Conservation (phyloP, 2,797 vertebrate species). For the Synaphobranchus kaupii region DNA sequence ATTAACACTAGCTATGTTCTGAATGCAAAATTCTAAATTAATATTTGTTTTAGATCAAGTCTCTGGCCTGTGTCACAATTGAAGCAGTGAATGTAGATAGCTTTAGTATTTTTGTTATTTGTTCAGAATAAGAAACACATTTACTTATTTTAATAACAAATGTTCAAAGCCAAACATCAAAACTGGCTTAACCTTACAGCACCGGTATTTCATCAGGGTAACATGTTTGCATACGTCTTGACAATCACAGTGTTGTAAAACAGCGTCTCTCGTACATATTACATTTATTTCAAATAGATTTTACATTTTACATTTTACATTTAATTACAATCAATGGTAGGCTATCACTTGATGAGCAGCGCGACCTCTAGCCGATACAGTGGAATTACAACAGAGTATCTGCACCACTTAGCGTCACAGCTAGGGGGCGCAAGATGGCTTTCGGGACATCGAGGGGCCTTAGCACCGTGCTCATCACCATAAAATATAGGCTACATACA, state of each 20-base stretch:
- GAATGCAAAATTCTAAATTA: not conserved
- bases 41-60: not conserved
- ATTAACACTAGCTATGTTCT: not conserved
- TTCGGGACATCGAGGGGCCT: not conserved
- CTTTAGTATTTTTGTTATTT: too few relatives aligned
- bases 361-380: not conserved
- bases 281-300: too few relatives aligned
- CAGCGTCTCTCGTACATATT: too few relatives aligned
- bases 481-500: not conserved
- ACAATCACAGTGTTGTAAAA: too few relatives aligned
- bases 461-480: not conserved
- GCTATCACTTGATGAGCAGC: not conserved
- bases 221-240: too few relatives aligned
- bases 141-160: too few relatives aligned
- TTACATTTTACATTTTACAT: too few relatives aligned
- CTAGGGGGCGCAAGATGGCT: not conserved
- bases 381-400: not conserved
- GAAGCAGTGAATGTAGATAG: not conserved
- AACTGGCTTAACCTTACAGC: too few relatives aligned
- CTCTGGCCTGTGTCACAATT: not conserved
- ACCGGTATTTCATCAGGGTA: too few relatives aligned
- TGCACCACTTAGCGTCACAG: not conserved
- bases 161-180: too few relatives aligned
- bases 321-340: not conserved
- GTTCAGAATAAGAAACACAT: too few relatives aligned